Conservation (phyloP, 2,888 invertebrate species). For the Meliscaeva auricollis region DNA sequence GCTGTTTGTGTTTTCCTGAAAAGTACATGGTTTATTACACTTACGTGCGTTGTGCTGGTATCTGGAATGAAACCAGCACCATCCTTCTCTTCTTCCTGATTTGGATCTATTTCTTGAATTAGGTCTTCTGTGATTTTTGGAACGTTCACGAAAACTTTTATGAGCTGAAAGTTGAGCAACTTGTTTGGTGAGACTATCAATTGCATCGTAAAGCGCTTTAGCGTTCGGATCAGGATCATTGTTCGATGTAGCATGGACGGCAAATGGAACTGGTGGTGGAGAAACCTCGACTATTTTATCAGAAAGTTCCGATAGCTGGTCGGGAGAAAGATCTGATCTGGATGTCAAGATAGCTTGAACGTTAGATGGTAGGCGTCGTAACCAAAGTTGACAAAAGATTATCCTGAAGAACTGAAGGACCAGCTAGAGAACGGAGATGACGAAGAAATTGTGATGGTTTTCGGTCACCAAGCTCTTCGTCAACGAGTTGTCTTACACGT, state of each 20-base stretch:
- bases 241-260: background rate
- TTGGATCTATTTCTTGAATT: background rate
- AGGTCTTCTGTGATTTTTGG: background rate
- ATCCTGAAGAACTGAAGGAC: background rate
- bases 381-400: conserved; percentile 19
- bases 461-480: conserved; percentile 23
- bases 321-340: conserved; percentile 15
- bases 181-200: background rate
- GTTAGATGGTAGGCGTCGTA: conserved; percentile 15
- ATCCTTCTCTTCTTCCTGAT: background rate
- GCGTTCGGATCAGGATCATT: background rate
- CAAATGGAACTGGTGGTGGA: conserved; percentile 3
- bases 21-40: conserved; percentile 1
- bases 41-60: conserved; percentile 5
- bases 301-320: conserved; percentile 12
- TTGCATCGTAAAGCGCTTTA: background rate
- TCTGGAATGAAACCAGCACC: background rate
- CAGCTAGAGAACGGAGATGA: conserved; percentile 17
- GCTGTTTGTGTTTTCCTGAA: conserved; percentile 12
- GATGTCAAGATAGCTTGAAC: conserved; percentile 35
- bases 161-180: background rate
- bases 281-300: conserved; percentile 18
- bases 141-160: background rate
- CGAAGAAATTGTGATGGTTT: conserved; percentile 41
- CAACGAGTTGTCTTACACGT: conserved; percentile 15